Percentiles rank a stretch among this genome's conserved stretches.
Evolutionary conservation across 2,113 vertebrate genomes (phyloP).

Genomic region (Fregetta grallaria): DNA sequence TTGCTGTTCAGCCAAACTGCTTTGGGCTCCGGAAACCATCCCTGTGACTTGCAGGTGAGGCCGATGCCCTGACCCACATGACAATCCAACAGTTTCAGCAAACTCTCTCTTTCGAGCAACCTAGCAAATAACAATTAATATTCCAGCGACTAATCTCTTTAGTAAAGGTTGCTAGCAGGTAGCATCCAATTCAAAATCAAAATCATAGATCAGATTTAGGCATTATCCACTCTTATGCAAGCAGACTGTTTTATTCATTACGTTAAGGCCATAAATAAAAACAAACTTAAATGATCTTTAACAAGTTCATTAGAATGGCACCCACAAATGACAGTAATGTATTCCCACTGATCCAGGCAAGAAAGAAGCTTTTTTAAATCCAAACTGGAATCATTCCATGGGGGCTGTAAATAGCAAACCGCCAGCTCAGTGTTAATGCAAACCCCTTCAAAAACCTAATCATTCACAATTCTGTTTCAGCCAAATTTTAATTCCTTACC

Average conservation of each 20-base stretch:
- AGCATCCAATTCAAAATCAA: not conserved
- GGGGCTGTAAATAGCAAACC: not conserved
- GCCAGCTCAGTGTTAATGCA: not conserved
- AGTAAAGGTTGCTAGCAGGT: not conserved
- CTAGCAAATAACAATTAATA: not conserved
- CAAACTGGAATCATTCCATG: not conserved
- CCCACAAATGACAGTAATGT: not conserved
- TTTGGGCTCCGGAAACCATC: not conserved
- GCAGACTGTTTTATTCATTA: not conserved
- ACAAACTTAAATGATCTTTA: not conserved
- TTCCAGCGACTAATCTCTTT: not conserved
- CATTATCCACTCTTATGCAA: too few relatives aligned
- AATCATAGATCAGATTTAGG: not conserved
- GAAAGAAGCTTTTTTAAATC: not conserved
- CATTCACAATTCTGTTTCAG: not conserved
- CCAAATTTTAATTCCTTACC: not conserved
- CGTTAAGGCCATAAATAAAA: not conserved
- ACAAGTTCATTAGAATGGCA: not conserved
- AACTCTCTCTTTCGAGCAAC: not conserved
- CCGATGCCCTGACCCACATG: not conserved
- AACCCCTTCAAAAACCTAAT: not conserved
- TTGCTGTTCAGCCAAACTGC: not conserved
- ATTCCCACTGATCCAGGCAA: not conserved
- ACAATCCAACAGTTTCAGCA: not conserved
- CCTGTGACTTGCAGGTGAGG: not conserved